Evolutionary conservation across 2,113 vertebrate species (phyloP).

Genomic region (Crotalus horridus): DNA sequence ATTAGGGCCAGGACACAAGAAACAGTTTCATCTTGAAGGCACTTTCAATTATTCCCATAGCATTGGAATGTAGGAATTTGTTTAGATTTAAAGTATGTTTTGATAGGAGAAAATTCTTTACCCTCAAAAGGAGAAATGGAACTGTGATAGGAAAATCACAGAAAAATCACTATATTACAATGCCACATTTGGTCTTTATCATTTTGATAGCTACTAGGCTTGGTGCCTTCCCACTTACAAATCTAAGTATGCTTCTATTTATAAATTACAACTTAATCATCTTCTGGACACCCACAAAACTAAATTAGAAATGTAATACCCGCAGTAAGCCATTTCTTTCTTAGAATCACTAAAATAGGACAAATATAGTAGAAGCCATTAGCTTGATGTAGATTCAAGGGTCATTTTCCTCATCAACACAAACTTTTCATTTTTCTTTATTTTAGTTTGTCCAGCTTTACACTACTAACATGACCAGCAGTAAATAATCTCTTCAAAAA

Average conservation of each 20-base stretch:
- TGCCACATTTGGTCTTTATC: background rate
- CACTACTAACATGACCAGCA: background rate
- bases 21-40: background rate
- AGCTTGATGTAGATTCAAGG: constrained; percentile 1
- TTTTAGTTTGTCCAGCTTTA: rapidly evolving
- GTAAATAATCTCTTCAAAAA: constrained; percentile 4
- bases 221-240: background rate
- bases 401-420: background rate
- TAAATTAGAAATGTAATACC: background rate
- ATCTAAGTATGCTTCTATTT: background rate
- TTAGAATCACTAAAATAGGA: background rate
- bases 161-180: background rate
- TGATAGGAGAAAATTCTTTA: background rate
- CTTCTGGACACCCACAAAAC: background rate
- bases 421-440: constrained; percentile 4
- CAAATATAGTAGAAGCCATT: background rate
- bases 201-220: background rate
- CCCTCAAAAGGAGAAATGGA: background rate
- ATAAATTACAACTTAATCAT: background rate
- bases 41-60: background rate
- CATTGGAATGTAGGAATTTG: background rate
- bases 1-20: background rate
- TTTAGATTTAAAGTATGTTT: background rate
- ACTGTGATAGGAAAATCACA: background rate
- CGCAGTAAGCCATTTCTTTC: background rate